Base-by-base conservation (phyloP, 2,888 invertebrate species). In the Eurytoma adleriae region DNA sequence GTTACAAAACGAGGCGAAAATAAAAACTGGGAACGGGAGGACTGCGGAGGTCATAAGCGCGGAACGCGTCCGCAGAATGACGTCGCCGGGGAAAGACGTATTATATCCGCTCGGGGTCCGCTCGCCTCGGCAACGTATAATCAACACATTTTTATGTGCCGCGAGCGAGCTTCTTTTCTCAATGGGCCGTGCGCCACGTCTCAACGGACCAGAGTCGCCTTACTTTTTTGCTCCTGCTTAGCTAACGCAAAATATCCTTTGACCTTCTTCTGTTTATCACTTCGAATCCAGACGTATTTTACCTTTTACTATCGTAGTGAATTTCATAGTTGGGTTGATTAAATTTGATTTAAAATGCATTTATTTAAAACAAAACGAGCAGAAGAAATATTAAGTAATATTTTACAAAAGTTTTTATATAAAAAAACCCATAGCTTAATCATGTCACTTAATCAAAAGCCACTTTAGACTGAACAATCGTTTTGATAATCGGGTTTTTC, bases 121-220 rank as follows among this genome's bases (percentile, higher is more conserved):
- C 30, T 54, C 61, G 57, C 7, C 61, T 12, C 85, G 85, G 84
- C 85, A 90, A 90, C 89, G 87, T 90, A 90, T 90, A 90, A 90
- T 90, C 90, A 90, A 90, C 90, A 89, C 90, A 90, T 90, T 90
- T 90, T 90, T 90, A 90, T 90, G 88, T 89, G 88, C 89, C 85
- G 86, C 86, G 87, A 87, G 86, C 88, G 86, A 89, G 89, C 87
- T 87, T 87, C 86, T 69, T 86, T 87, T 85, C 88, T 88, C 88
- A 89, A 89, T 89, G 88, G 87, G 84, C 14, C 27, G 61, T 52
- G 54, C n/a, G 18, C 18, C 18, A 48, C 52, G 52, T 66, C 54
- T 62, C 59, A 66, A 80, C 80, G 67, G 82, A 72, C 72, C 64
- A 71, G 72, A 74, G 52, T 78, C 16, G 14, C 48, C 48, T 40